Evolutionary conservation across 2,888 invertebrate species (phyloP), one percentile per base, ranked within the genome.

Genomic region (Perithous albicinctus): DNA sequence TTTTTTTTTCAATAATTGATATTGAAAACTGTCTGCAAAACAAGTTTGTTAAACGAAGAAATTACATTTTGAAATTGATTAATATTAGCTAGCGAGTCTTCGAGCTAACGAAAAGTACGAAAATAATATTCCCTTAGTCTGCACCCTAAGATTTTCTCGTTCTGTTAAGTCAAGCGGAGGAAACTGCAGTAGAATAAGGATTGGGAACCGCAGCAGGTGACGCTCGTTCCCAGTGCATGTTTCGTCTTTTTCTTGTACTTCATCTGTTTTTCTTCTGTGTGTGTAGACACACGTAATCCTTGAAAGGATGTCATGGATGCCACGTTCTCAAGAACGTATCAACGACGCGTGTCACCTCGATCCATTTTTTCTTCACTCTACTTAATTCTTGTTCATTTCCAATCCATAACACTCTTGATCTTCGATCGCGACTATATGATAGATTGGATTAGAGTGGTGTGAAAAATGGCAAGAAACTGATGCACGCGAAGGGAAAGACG

Each of bases 161-260:
- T 56, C 41, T 38, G 41, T 43, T 23, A n/a, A 51, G 41, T 7
- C 26, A 0, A 51, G 15, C 12, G 41, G 41, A 76, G 51, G n/a
- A 61, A 67, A 15, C 8, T 23, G 46, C 54, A 43, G n/a, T 80
- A 85, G 83, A 86, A 87, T 86, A 86, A 88, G 86, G 88, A 89
- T 89, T 87, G 90, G 87, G 88, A 90, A 89, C 88, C 86, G 23
- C 59, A 88, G 88, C 89, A 89, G 89, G 87, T 90, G 89, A 89
- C 89, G 89, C 89, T 90, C 87, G 85, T 87, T 77, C 69, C 7
- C 8, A 15, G 15, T 8, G 18, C 18, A 59, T 69, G 43, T 63
- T 73, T 69, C 69, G 43, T 69, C 51, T 56, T 80, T 73, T 69
- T 69, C 73, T 32, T 15, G 41, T 70, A 67, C 82, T 46, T 78